These are phyloP conservation scores for Ostrea denselamellosa DNA, from an alignment of 1,140 invertebrate genomes.

Conservation along the genomic window DNA sequence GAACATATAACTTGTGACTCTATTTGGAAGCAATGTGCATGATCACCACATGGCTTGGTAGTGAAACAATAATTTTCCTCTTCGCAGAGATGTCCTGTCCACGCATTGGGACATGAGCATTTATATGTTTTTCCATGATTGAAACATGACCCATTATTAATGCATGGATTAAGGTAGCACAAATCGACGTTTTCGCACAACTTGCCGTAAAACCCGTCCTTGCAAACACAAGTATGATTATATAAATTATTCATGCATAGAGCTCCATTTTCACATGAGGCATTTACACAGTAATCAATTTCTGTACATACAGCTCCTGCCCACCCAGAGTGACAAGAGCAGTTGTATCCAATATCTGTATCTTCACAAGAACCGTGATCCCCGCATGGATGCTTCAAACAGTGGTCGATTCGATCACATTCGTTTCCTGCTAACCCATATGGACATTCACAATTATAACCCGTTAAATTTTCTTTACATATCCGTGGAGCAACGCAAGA, in stretches of 20 bases:
- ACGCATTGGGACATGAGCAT: conserved; percentile 25
- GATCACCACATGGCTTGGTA: not conserved
- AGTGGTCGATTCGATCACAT: conserved; percentile 23
- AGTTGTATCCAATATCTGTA: conserved; percentile 24
- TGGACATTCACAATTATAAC: conserved; percentile 30
- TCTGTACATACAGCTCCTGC: not conserved
- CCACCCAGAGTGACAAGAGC: conserved; percentile 35
- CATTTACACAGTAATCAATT: not conserved
- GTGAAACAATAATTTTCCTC: not conserved
- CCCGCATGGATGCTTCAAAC: conserved; percentile 27
- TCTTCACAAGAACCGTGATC: conserved; percentile 36
- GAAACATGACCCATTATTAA: not conserved
- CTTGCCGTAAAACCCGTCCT: conserved; percentile 26
- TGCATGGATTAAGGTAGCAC: not conserved
- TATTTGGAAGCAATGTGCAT: not conserved
- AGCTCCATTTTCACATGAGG: conserved; percentile 2
- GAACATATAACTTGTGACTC: not conserved
- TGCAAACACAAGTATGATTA: conserved; percentile 48
- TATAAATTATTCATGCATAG: conserved; percentile 46
- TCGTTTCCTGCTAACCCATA: not conserved
- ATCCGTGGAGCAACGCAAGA: not conserved
- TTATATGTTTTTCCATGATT: not conserved
- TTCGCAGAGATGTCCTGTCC: conserved; percentile 25
- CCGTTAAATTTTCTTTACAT: not conserved
- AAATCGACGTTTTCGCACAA: conserved; percentile 39